Conservation (phyloP, 2,888 invertebrate genomes). For the Chrysolina americana region DNA sequence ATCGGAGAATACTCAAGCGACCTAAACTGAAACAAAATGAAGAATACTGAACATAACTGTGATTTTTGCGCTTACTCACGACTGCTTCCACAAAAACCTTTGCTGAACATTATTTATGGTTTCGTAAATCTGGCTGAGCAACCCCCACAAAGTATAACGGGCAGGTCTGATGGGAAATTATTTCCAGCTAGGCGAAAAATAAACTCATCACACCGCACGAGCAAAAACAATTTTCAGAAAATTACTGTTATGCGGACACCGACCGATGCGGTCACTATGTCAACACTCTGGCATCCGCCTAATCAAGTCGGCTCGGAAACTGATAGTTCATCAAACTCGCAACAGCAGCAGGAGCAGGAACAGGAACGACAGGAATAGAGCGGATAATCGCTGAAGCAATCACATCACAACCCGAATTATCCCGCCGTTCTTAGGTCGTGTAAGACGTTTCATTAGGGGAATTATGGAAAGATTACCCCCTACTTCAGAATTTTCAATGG, state of each 20-base stretch:
- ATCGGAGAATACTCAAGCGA: too few species aligned
- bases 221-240: background rate
- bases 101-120: background rate
- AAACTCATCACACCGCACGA: background rate
- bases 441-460: background rate
- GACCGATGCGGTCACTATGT: too few species aligned
- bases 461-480: background rate
- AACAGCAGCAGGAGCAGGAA: background rate
- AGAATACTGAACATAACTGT: too few species aligned
- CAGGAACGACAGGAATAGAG: background rate
- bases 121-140: background rate
- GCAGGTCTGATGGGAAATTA: constrained; percentile 17
- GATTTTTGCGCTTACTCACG: too few species aligned
- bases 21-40: too few species aligned
- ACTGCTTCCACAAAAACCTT: background rate
- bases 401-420: background rate
- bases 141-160: background rate
- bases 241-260: background rate
- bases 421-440: background rate
- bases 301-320: constrained; percentile 12
- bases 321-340: constrained; percentile 19
- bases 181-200: background rate
- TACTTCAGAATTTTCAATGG: too few species aligned
- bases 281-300: constrained; percentile 10
- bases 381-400: background rate